Evolutionary conservation across 2,888 invertebrate species (phyloP).

Genomic region (Drosophila borborema): DNA sequence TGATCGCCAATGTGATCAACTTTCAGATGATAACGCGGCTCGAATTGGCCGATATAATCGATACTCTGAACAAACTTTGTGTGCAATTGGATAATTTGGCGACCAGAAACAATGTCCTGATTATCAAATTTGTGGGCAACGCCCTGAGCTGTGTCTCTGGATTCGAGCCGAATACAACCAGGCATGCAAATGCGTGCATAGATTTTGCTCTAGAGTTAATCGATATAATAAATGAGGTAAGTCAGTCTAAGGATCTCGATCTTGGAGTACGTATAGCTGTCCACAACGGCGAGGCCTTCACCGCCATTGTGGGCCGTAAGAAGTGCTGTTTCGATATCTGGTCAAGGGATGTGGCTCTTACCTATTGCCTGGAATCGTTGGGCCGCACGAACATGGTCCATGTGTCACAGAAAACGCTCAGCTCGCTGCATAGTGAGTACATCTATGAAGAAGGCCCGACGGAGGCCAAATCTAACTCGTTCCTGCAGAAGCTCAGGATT

Average conservation of each 20-base stretch:
- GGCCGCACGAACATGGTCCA: slow-evolving; percentile 96
- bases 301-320: slow-evolving; percentile 95
- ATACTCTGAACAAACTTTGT: slow-evolving; percentile 94
- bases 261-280: slow-evolving; percentile 98
- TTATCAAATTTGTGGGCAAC: slow-evolving; percentile 96
- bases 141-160: slow-evolving; percentile 97
- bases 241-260: slow-evolving; percentile 88
- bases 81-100: slow-evolving; percentile 95
- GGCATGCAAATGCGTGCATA: slow-evolving; percentile 95
- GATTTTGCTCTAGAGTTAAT: slow-evolving; percentile 96
- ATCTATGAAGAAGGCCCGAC: slow-evolving; percentile 88
- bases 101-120: slow-evolving; percentile 90
- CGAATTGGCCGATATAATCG: slow-evolving; percentile 91
- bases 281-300: slow-evolving; percentile 95
- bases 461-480: not conserved
- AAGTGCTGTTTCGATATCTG: slow-evolving; percentile 99
- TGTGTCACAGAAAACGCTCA: slow-evolving; percentile 91
- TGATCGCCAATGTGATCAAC: slow-evolving; percentile 97
- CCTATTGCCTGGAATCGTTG: slow-evolving; percentile 96
- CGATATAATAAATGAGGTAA: slow-evolving; percentile 90
- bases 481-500: slow-evolving; percentile 23
- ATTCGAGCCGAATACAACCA: slow-evolving; percentile 90
- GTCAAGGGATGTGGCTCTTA: slow-evolving; percentile 97
- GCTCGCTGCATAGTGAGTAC: slow-evolving; percentile 88
- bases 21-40: slow-evolving; percentile 93